These are phyloP conservation scores for Diabrotica undecimpunctata DNA, from an alignment of 1,140 invertebrate genomes.

Conservation along the genomic window DNA sequence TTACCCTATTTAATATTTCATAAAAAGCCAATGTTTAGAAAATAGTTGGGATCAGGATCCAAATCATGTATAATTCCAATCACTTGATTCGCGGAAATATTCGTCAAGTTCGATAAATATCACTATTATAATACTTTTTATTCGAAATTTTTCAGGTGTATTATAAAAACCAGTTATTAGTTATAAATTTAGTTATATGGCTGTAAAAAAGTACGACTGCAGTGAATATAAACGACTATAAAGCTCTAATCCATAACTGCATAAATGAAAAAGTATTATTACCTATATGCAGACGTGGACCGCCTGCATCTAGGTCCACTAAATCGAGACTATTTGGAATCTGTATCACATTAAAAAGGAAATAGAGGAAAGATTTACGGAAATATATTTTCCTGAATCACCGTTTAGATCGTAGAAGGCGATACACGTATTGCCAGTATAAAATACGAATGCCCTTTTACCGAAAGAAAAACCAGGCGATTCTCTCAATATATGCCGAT, in stretches of 20 bases:
- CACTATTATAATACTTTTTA: too few species aligned
- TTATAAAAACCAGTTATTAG: too few species aligned
- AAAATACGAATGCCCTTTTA: constrained; percentile 18
- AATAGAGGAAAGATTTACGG: constrained; percentile 19
- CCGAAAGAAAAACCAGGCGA: neutral
- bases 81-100: too few species aligned
- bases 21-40: too few species aligned
- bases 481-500: constrained; percentile 20
- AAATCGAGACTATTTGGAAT: too few species aligned
- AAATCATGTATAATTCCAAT: too few species aligned
- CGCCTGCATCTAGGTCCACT: neutral
- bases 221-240: neutral
- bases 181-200: too few species aligned
- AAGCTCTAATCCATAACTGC: neutral
- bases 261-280: constrained; percentile 15
- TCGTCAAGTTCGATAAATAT: too few species aligned
- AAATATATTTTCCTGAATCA: constrained; percentile 17
- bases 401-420: constrained; percentile 15
- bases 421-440: constrained; percentile 18
- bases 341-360: constrained; percentile 17
- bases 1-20: too few species aligned
- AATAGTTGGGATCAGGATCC: too few species aligned
- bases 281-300: neutral
- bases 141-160: too few species aligned
- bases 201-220: neutral